Evolutionary conservation across 2,888 invertebrate species (phyloP).

Genomic region (Lydus trimaculatus): DNA sequence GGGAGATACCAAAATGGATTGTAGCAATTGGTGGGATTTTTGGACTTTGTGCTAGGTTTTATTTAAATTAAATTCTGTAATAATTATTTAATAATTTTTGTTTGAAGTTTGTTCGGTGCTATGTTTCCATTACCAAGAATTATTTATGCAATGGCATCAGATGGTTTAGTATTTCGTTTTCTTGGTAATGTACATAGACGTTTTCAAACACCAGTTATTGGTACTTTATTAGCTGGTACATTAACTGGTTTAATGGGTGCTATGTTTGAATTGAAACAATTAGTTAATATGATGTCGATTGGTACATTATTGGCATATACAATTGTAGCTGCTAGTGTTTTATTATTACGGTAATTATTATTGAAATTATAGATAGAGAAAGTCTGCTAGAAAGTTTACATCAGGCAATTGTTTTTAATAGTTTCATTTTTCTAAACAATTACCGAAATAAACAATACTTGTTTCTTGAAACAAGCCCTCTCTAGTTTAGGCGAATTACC

Average conservation of each 20-base stretch:
- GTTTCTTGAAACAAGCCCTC: too few species aligned
- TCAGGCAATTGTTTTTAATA: background rate
- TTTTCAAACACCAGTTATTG: constrained; percentile 81
- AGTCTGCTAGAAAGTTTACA: background rate
- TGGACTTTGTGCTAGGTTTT: constrained; percentile 81
- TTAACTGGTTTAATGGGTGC: constrained; percentile 76
- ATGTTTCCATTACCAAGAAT: constrained; percentile 88
- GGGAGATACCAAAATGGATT: constrained; percentile 81
- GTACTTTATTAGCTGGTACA: constrained; percentile 77
- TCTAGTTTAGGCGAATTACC: too few species aligned
- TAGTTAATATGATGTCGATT: constrained; percentile 83
- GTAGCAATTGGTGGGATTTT: constrained; percentile 87
- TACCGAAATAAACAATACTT: too few species aligned
- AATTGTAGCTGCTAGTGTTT: constrained; percentile 77
- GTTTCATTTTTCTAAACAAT: background rate
- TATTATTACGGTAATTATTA: constrained; percentile 69
- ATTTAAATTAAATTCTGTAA: background rate
- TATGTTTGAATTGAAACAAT: constrained; percentile 72
- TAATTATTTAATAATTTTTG: background rate
- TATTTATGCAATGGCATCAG: constrained; percentile 88
- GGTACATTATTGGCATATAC: constrained; percentile 78
- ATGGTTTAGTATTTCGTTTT: constrained; percentile 81
- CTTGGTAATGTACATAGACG: constrained; percentile 75
- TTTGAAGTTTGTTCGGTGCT: constrained; percentile 77
- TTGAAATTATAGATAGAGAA: background rate